A percentile compares a stretch with the other conserved stretches of the same genome.
phyloP scores from a whole-genome alignment of 2,888 invertebrate genomes.

The Labia minor region DNA sequence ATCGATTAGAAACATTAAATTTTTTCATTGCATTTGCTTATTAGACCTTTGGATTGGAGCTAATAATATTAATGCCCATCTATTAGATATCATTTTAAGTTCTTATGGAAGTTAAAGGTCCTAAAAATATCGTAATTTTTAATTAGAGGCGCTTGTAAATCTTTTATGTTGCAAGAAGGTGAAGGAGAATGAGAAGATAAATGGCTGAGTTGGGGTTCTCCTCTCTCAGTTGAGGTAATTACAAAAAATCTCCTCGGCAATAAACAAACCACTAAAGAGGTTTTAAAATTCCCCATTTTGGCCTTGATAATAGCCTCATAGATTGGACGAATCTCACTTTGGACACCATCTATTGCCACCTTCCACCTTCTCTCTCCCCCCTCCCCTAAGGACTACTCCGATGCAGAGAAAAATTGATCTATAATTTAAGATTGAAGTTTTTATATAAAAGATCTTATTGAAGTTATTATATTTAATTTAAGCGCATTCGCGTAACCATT shows the following conservation, averaged over 20 bases:
- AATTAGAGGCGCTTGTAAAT: constrained; percentile 3
- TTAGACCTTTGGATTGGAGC: not conserved
- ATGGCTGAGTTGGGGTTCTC: not conserved
- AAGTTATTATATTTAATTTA: too few relatives aligned
- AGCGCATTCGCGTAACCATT: too few relatives aligned
- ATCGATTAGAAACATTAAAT: not conserved
- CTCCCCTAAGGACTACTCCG: too few relatives aligned
- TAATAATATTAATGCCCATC: not conserved
- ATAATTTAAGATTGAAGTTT: too few relatives aligned
- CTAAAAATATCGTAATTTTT: not conserved
- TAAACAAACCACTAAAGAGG: constrained; percentile 13
- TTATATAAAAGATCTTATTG: too few relatives aligned
- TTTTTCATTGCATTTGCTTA: not conserved
- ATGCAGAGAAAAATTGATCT: too few relatives aligned
- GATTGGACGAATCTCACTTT: not conserved
- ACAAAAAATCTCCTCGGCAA: not conserved
- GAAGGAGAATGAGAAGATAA: not conserved
- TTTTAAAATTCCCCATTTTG: constrained; percentile 4
- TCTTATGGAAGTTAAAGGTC: not conserved
- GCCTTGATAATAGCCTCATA: constrained; percentile 1
- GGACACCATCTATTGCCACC: not conserved
- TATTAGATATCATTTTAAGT: not conserved
- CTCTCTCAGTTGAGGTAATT: not conserved
- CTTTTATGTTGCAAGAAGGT: not conserved
- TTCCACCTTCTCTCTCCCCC: not conserved